Conservation (phyloP, 1,140 invertebrate genomes). For the Delia radicum region DNA sequence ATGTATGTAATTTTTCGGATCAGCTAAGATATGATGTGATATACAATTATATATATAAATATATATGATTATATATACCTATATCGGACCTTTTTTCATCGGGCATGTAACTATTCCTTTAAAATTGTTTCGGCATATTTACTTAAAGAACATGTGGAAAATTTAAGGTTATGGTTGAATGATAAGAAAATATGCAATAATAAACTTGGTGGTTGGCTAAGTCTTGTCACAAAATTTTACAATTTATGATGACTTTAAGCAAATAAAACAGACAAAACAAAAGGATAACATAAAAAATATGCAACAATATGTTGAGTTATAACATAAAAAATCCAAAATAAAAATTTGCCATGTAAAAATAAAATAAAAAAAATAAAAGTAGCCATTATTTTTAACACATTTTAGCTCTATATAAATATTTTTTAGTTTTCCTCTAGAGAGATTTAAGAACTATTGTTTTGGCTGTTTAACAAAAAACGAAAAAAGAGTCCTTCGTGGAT, state of each 20-base stretch:
- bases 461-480: neutral
- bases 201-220: neutral
- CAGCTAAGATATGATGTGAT: no score
- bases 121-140: no score
- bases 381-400: neutral
- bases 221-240: neutral
- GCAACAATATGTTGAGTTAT: neutral
- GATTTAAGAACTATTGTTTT: neutral
- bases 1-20: no score
- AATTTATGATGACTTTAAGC: neutral
- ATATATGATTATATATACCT: no score
- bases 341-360: neutral
- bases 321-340: neutral
- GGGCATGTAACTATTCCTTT: no score
- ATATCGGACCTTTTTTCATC: no score
- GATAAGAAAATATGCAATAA: no score
- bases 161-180: no score
- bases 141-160: no score
- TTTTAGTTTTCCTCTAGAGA: neutral
- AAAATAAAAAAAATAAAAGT: neutral
- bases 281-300: no score
- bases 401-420: neutral
- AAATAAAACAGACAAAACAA: no score
- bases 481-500: neutral
- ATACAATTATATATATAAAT: no score